Evolutionary conservation across 2,888 invertebrate species (phyloP), one percentile per base, ranked within the genome.

Genomic region (Cryptocephalus primarius): DNA sequence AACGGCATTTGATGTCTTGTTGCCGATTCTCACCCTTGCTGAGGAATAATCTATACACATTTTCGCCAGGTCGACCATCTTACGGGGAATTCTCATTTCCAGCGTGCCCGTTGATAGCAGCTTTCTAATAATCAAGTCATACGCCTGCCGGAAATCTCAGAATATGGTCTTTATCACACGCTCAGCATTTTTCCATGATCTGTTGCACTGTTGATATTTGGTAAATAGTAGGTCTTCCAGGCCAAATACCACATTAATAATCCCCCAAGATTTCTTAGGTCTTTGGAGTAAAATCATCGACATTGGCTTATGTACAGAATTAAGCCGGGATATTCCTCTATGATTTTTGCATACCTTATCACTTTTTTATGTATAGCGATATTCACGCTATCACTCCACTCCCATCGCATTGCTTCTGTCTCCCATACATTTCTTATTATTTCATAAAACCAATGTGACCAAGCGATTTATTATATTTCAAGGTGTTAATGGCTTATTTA

Each of bases 401-500:
- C 40, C 14, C 8, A 3, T 40, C 4, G 40, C 40, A 40, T 40
- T 4, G 14, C 8, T 40, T 40, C 40, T 12, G 40, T 40, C 14
- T 13, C 40, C 14, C 11, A 40, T 40, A 40, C 14, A 40, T 12
- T 40, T 40, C 8, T 13, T 4, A 12, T 40, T 40, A 40, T 6
- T 40, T 22, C 40, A 10, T n/a, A 40, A 3, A 12, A 3, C 40
- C 40, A 40, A 4, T 6, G 14, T 40, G 40, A 40, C 40, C 8
- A 12, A 4, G 40, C 4, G 40, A 40, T 40, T 40, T 40, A 8
- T 40, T 40, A 40, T 13, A 4, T 40, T 40, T 40, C 12, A 40
- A 40, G 40, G 2, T 40, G 14, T 40, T 40, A 40, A n/a, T 40
- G 40, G 40, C 40, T 8, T 40, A 8, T 40, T 40, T 40, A 40